Evolutionary conservation across 2,797 vertebrate genomes (phyloP).

Genomic region (Petrocephalus schoutedeni): DNA sequence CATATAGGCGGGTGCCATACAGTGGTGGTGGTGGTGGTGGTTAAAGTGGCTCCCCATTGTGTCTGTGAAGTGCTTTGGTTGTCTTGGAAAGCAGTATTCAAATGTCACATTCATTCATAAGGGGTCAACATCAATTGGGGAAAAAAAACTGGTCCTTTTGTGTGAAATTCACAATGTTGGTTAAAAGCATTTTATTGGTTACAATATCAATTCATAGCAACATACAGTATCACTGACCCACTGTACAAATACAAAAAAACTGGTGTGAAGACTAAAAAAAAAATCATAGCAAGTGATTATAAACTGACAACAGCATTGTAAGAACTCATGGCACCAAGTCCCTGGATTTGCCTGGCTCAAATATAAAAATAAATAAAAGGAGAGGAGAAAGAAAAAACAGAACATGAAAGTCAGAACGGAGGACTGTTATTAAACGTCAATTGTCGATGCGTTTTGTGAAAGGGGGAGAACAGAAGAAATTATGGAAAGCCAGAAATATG

Average conservation of each 20-base stretch:
- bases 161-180: conserved; percentile 36
- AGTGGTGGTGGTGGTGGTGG: no score
- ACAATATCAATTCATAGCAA: conserved; percentile 72
- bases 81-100: no score
- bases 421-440: background rate
- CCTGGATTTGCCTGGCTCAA: conserved; percentile 59
- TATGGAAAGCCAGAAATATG: background rate
- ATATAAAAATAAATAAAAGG: conserved; percentile 45
- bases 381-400: conserved; percentile 33
- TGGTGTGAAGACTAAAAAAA: conserved; percentile 55
- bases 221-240: conserved; percentile 66
- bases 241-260: conserved; percentile 70
- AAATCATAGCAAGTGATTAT: conserved; percentile 58
- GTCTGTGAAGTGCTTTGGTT: no score
- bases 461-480: background rate
- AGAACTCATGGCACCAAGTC: conserved; percentile 59
- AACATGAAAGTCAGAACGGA: background rate
- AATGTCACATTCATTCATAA: no score
- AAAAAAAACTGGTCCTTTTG: background rate
- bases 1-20: no score
- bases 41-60: no score
- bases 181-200: conserved; percentile 78
- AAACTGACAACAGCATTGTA: conserved; percentile 62
- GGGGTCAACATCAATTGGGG: background rate
- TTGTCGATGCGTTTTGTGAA: background rate